A percentile compares a stretch with the other conserved stretches of the same genome.
These are phyloP conservation scores for Benitochromis conjunctus DNA, from an alignment of 2,113 vertebrate species.

Conservation along the genomic window DNA sequence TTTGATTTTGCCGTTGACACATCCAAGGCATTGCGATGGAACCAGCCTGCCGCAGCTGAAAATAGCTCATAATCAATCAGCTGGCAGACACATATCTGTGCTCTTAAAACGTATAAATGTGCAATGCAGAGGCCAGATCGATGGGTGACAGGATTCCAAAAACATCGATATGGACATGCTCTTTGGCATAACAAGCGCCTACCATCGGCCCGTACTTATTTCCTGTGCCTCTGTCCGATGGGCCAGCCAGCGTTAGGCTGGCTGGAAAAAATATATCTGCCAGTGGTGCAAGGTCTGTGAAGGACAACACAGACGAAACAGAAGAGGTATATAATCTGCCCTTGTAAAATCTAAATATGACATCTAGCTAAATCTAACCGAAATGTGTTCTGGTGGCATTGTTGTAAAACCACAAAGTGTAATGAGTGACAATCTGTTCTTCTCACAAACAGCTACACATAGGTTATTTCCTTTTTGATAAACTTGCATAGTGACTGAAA, in stretches of 20 bases:
- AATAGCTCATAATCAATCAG: conserved; percentile 70
- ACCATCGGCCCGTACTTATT: conserved; percentile 52
- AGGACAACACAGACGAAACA: conserved; percentile 32
- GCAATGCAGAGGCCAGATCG: conserved; percentile 50
- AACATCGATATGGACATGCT: conserved; percentile 65
- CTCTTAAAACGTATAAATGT: conserved; percentile 66
- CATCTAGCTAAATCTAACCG: neutral
- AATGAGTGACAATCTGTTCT: neutral
- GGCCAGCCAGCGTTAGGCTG: conserved; percentile 16
- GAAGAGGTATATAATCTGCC: neutral
- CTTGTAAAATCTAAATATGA: neutral
- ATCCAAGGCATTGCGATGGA: conserved; percentile 50
- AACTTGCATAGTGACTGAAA: neutral
- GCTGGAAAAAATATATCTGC: conserved; percentile 57
- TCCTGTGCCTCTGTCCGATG: conserved; percentile 56
- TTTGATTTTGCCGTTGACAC: conserved; percentile 62
- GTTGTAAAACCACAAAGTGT: neutral
- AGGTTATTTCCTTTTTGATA: conserved; percentile 39
- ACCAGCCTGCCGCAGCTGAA: conserved; percentile 43
- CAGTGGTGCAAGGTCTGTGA: conserved; percentile 51
- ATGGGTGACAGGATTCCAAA: conserved; percentile 54
- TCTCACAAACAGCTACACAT: neutral
- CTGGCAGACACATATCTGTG: conserved; percentile 67
- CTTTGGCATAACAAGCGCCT: conserved; percentile 63
- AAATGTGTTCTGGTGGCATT: neutral